phyloP scores from a whole-genome alignment of 2,888 invertebrate species.

The Polylopha cassiicola region DNA sequence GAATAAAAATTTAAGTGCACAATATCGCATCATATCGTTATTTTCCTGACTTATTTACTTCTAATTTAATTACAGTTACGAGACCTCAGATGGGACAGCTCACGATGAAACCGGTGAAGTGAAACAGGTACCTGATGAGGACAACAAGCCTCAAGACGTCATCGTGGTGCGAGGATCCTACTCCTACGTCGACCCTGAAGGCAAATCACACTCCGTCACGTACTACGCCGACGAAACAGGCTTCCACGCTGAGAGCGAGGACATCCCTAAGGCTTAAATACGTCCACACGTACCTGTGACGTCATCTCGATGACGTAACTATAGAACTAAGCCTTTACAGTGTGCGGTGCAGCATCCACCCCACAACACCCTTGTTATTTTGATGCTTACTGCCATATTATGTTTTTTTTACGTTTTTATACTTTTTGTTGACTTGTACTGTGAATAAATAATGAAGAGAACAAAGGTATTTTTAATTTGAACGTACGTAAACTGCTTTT shows the following conservation, averaged over 20 bases:
- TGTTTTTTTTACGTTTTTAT: constrained; percentile 45
- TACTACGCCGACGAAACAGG: constrained; percentile 81
- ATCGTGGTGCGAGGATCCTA: constrained; percentile 79
- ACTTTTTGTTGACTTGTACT: constrained; percentile 40
- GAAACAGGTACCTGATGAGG: constrained; percentile 64
- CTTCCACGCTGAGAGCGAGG: constrained; percentile 78
- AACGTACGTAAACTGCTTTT: constrained; percentile 4
- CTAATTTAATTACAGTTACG: constrained; percentile 48
- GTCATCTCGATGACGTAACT: too few species aligned
- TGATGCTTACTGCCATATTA: constrained; percentile 57
- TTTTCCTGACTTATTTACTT: neutral
- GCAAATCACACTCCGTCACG: constrained; percentile 64
- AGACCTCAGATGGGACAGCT: constrained; percentile 75
- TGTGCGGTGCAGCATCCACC: constrained; percentile 28
- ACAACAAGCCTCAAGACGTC: constrained; percentile 74
- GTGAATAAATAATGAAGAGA: constrained; percentile 25
- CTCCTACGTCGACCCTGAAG: constrained; percentile 75
- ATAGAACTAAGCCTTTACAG: constrained; percentile 10
- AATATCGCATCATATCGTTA: neutral
- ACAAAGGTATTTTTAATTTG: constrained; percentile 15
- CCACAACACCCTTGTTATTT: constrained; percentile 30
- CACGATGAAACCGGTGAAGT: constrained; percentile 69
- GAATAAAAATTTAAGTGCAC: too few species aligned
- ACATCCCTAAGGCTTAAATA: constrained; percentile 73
- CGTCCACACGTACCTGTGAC: constrained; percentile 10